Percentiles rank a stretch among this genome's conserved stretches.
Evolutionary conservation across 2,888 invertebrate genomes (phyloP).

Genomic region (Dolichomitus sp.): DNA sequence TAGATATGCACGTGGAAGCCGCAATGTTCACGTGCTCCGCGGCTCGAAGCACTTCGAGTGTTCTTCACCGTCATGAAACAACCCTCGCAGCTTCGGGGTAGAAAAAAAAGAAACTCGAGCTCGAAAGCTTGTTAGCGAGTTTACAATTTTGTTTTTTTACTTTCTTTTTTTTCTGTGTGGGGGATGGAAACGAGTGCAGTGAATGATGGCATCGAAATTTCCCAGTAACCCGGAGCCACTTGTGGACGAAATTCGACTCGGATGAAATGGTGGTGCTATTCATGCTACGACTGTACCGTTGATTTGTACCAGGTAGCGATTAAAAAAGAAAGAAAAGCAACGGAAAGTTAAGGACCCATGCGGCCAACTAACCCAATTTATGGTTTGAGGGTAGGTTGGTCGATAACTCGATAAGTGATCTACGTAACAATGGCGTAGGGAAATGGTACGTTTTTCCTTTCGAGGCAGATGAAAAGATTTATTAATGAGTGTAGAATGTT

Average conservation of each 20-base stretch:
- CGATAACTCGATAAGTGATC: not conserved
- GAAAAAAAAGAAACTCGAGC: conserved; percentile 67
- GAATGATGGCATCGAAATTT: conserved; percentile 50
- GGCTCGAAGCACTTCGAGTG: conserved; percentile 64
- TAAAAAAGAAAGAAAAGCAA: not conserved
- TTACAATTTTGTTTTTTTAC: conserved; percentile 77
- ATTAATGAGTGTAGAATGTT: too few species aligned
- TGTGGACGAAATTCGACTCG: conserved; percentile 47
- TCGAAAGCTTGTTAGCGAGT: conserved; percentile 84
- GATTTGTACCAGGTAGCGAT: not conserved
- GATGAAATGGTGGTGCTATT: conserved; percentile 13
- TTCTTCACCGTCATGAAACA: conserved; percentile 67
- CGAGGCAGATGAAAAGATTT: not conserved
- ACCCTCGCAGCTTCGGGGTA: conserved; percentile 56
- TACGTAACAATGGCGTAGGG: not conserved
- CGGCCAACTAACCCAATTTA: conserved; percentile 62
- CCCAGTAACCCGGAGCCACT: conserved; percentile 45
- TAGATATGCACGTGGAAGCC: conserved; percentile 27
- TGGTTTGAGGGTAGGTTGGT: not conserved
- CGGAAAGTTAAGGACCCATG: conserved; percentile 17
- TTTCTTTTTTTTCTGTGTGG: conserved; percentile 32
- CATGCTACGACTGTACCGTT: not conserved
- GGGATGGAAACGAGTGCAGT: conserved; percentile 39
- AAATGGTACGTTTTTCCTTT: not conserved
- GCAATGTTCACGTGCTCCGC: conserved; percentile 57